Evolutionary conservation across 2,888 invertebrate genomes (phyloP).

Genomic region (Mystacides longicornis): DNA sequence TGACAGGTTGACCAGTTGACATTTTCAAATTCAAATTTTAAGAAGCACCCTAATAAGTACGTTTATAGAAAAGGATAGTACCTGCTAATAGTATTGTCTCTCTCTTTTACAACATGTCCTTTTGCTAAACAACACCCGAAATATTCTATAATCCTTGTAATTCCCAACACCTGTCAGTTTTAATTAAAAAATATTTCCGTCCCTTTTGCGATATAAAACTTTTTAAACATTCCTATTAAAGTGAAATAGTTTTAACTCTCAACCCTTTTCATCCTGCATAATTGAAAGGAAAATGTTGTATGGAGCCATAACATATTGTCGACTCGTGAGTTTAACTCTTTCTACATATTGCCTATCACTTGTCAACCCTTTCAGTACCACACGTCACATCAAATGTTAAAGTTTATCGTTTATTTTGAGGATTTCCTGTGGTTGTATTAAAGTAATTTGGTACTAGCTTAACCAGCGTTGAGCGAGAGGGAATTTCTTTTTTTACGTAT

Average conservation of each 20-base stretch:
- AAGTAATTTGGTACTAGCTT: background rate
- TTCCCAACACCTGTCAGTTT: background rate
- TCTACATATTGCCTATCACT: slow-evolving; percentile 1
- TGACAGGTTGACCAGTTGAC: too few relatives aligned
- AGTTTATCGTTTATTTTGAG: background rate
- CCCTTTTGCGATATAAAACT: background rate
- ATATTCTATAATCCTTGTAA: too few relatives aligned
- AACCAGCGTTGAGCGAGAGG: background rate
- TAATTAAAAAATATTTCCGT: background rate
- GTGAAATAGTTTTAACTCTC: background rate
- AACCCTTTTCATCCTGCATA: background rate
- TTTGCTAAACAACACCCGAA: too few relatives aligned
- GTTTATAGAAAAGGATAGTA: too few relatives aligned
- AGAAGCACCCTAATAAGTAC: too few relatives aligned
- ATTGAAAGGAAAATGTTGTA: background rate
- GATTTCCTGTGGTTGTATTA: background rate
- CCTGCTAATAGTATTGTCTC: too few relatives aligned
- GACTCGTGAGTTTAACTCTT: background rate
- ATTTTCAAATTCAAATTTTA: too few relatives aligned
- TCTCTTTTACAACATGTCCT: too few relatives aligned
- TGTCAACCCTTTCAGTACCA: background rate
- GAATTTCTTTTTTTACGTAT: too few relatives aligned
- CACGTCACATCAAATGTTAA: slow-evolving; percentile 1
- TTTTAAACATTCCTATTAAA: background rate
- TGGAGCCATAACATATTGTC: background rate